phyloP scores from a whole-genome alignment of 2,888 invertebrate genomes.

The Branchellion lobata region DNA sequence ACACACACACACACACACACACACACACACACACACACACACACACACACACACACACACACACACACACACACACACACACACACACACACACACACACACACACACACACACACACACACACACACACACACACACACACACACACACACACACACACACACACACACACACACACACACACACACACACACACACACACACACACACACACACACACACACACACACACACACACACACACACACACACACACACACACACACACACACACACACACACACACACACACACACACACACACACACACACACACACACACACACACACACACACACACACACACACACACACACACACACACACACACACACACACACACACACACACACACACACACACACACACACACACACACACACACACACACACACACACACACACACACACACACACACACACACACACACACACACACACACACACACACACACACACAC shows the following conservation, averaged over 20 bases:
- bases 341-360: conserved; percentile 47
- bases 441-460: conserved; percentile 28
- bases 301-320: conserved; percentile 46
- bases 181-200: conserved; percentile 41
- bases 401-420: conserved; percentile 35
- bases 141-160: conserved; percentile 40
- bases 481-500: conserved; percentile 25
- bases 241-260: conserved; percentile 47
- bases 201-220: conserved; percentile 46
- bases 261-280: conserved; percentile 46
- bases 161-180: conserved; percentile 44
- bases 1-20: conserved; percentile 23
- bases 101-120: conserved; percentile 20
- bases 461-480: conserved; percentile 7
- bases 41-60: conserved; percentile 23
- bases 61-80: conserved; percentile 23
- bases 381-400: conserved; percentile 35
- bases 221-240: conserved; percentile 48
- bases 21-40: conserved; percentile 23
- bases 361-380: conserved; percentile 42
- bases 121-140: conserved; percentile 24
- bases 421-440: conserved; percentile 35
- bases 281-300: conserved; percentile 47
- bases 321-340: conserved; percentile 47
- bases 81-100: conserved; percentile 23